Percentiles rank a stretch among this genome's conserved stretches.
Conservation (phyloP, 2,888 invertebrate species). For the Callyntrura sp. region DNA sequence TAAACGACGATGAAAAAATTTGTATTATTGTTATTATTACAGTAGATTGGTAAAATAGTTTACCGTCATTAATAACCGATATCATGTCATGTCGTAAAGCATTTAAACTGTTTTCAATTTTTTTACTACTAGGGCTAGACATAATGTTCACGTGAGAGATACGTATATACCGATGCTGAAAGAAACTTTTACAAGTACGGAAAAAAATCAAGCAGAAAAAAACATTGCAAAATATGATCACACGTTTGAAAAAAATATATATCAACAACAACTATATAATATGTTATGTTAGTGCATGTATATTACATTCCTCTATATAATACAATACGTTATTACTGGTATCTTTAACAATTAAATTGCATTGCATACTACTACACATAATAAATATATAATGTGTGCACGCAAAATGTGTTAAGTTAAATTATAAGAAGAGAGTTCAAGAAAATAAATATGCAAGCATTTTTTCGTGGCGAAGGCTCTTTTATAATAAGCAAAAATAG, state of each 20-base stretch:
- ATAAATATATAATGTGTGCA: conserved; percentile 22
- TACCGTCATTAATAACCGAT: conserved; percentile 30
- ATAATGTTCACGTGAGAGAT: not conserved
- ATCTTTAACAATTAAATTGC: conserved; percentile 9
- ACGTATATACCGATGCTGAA: conserved; percentile 29
- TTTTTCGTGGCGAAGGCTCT: conserved; percentile 75
- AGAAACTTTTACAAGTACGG: conserved; percentile 13
- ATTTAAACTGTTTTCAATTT: conserved; percentile 44
- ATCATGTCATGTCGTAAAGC: conserved; percentile 16
- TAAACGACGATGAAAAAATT: conserved; percentile 20
- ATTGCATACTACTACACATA: conserved; percentile 32
- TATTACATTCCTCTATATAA: conserved; percentile 77
- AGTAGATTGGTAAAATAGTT: conserved; percentile 33
- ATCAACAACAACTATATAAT: conserved; percentile 56
- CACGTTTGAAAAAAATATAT: conserved; percentile 41
- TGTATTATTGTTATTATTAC: conserved; percentile 53
- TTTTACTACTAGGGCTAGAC: conserved; percentile 33
- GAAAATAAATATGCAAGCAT: conserved; percentile 76
- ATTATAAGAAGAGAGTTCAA: conserved; percentile 41
- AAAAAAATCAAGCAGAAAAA: conserved; percentile 50
- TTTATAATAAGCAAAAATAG: conserved; percentile 54
- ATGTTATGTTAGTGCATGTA: conserved; percentile 74
- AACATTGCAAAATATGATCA: conserved; percentile 63
- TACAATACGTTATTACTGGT: not conserved
- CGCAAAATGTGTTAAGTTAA: conserved; percentile 42